Evolutionary conservation across 2,797 vertebrate genomes (phyloP), one percentile per base, ranked within the genome.

Genomic region (Holocentrus rufus): DNA sequence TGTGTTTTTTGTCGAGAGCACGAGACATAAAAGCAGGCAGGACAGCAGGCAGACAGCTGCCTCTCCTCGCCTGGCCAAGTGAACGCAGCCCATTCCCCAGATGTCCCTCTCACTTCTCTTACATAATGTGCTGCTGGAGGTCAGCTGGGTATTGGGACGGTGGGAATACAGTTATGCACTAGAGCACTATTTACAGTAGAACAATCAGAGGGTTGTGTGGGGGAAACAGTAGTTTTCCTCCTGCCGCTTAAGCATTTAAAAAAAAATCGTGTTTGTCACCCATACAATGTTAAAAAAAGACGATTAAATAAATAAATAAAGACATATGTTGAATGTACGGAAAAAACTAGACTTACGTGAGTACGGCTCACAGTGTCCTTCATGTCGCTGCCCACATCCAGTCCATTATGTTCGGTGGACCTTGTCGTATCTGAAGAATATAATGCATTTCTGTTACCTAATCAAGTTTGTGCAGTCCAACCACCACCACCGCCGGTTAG

Each of bases 101-200:
- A 54, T 78, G 80, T 73, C 72, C 76, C 62, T 23, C 75, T 80
- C 83, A 20, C 79, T 80, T 58, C 73, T 87, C 79, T 92, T 90
- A 86, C 84, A 65, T 92, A 92, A 90, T 77, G 0, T 14, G 3
- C 77, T 61, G 79, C 76, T 90, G 79, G 80, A 88, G 90, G 87
- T 92, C 89, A 91, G 72, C 77, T 89, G 86, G 89, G 90, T 87
- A 90, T 89, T 87, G 81, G 86, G 80, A 88, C 87, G 88, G 84
- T 80, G 83, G 70, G 81, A 78, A 76, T 79, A 71, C 64, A 76
- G 64, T 63, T 74, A 60, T 77, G 83, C 73, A 84, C 72, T 82
- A 69, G 69, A 81, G 75, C 63, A 34, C 18, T 85, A 25, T 89
- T 85, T 88, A 81, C 78, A 77, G 66, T 67, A 44, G 68, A 52